Conservation (phyloP, 30 jellyfish, hydroid and myxozoan genomes). For the Chrysaora quinquecirrha region DNA sequence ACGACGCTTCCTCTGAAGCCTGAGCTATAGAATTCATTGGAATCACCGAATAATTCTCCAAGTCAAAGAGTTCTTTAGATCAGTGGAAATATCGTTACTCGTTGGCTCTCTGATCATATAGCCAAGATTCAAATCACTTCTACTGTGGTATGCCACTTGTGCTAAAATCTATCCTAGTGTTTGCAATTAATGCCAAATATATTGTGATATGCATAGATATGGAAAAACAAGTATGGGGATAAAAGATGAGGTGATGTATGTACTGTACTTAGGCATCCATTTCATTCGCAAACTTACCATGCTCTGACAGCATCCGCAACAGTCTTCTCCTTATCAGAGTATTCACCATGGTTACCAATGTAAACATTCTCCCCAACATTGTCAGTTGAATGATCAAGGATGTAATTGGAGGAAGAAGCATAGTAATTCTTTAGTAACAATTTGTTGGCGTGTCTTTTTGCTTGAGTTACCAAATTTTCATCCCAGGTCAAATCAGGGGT, state of each 20-base stretch:
- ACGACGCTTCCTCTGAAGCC: no score
- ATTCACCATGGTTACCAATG: neutral
- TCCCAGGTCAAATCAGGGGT: constrained; percentile 44
- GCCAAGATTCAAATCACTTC: no score
- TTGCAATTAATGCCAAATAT: no score
- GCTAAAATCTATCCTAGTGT: neutral
- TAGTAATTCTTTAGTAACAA: neutral
- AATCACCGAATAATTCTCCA: no score
- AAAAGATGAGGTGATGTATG: neutral
- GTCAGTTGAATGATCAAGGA: constrained; percentile 3
- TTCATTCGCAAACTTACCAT: no score
- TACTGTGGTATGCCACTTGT: neutral
- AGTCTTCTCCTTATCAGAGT: neutral
- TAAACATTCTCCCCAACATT: neutral
- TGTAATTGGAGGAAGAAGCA: neutral
- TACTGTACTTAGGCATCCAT: no score
- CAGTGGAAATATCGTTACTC: no score
- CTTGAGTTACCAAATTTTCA: constrained; percentile 2
- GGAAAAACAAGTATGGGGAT: neutral
- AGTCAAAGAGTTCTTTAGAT: neutral
- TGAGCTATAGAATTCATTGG: no score
- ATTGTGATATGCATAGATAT: neutral
- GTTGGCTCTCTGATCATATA: no score
- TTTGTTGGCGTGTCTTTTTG: constrained; percentile 5
- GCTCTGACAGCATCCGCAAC: neutral